phyloP scores from a whole-genome alignment of 1,140 invertebrate species.

The Drosophila lini region DNA sequence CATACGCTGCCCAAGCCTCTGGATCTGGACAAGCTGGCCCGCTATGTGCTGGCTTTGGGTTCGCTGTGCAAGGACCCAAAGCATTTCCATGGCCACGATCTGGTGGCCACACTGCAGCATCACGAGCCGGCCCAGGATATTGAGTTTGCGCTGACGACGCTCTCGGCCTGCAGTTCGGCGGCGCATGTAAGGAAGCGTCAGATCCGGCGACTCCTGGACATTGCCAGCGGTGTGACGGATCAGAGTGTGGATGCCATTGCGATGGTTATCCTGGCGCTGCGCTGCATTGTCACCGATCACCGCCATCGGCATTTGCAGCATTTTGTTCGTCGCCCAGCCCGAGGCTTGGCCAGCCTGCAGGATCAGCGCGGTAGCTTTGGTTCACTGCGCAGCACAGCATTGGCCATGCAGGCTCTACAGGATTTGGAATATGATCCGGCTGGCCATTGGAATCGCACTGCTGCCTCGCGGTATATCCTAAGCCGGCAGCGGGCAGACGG shows the following conservation, averaged over 20 bases:
- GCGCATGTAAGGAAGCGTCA: conserved; percentile 92
- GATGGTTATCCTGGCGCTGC: conserved; percentile 92
- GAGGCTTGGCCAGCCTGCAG: conserved; percentile 90
- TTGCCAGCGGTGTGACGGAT: conserved; percentile 90
- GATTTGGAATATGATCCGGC: conserved; percentile 88
- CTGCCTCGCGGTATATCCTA: conserved; percentile 90
- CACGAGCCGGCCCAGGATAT: conserved; percentile 89
- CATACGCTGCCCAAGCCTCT: conserved; percentile 86
- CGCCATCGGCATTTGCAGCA: conserved; percentile 91
- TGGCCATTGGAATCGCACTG: conserved; percentile 90
- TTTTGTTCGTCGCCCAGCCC: conserved; percentile 90
- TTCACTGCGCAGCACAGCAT: conserved; percentile 91
- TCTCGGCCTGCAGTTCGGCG: conserved; percentile 91
- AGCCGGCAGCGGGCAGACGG: conserved; percentile 90
- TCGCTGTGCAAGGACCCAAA: conserved; percentile 92
- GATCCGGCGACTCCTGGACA: conserved; percentile 90
- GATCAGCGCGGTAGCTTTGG: conserved; percentile 92
- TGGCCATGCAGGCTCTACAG: conserved; percentile 91
- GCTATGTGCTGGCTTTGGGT: conserved; percentile 90
- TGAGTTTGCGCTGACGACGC: conserved; percentile 88
- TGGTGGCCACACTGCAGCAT: conserved; percentile 89
- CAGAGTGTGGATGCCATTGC: conserved; percentile 93
- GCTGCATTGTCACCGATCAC: conserved; percentile 93
- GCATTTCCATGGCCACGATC: conserved; percentile 92
- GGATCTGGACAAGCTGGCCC: conserved; percentile 89